These are phyloP conservation scores for Globodera rostochiensis DNA, from an alignment of 1,140 invertebrate genomes.

Conservation along the genomic window DNA sequence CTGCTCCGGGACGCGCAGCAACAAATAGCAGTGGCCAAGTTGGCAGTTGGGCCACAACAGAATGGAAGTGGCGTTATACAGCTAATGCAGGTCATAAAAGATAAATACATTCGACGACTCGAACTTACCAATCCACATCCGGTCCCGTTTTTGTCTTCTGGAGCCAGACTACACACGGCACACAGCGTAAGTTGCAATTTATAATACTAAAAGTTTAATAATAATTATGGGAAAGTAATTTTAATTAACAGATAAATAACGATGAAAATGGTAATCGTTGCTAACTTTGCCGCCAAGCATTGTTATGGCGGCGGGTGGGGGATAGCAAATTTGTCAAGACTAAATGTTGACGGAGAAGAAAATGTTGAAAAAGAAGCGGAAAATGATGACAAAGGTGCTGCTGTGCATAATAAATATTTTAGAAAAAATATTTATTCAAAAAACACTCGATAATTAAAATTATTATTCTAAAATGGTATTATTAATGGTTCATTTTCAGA, in stretches of 20 bases:
- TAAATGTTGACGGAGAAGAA: not conserved
- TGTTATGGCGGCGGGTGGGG: conserved; percentile 43
- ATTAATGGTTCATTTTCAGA: not conserved
- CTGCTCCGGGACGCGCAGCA: conserved; percentile 13
- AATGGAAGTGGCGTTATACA: not conserved
- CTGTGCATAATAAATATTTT: no score
- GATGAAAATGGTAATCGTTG: conserved; percentile 36
- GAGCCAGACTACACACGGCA: conserved; percentile 54
- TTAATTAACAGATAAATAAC: not conserved
- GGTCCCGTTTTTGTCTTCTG: conserved; percentile 58
- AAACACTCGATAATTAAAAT: not conserved
- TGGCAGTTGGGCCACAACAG: not conserved
- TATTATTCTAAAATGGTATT: no score
- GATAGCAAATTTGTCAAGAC: not conserved
- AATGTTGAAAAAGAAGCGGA: not conserved
- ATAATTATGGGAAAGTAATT: not conserved
- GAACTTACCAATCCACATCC: conserved; percentile 58
- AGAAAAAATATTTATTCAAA: no score
- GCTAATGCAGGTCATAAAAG: conserved; percentile 5
- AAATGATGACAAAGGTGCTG: not conserved
- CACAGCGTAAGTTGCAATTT: conserved; percentile 25
- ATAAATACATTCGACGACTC: conserved; percentile 57
- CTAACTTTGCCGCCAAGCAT: conserved; percentile 58
- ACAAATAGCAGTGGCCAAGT: not conserved
- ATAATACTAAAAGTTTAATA: conserved; percentile 1